Conservation (phyloP, 2,797 vertebrate genomes). For the Pagetopsis macropterus region DNA sequence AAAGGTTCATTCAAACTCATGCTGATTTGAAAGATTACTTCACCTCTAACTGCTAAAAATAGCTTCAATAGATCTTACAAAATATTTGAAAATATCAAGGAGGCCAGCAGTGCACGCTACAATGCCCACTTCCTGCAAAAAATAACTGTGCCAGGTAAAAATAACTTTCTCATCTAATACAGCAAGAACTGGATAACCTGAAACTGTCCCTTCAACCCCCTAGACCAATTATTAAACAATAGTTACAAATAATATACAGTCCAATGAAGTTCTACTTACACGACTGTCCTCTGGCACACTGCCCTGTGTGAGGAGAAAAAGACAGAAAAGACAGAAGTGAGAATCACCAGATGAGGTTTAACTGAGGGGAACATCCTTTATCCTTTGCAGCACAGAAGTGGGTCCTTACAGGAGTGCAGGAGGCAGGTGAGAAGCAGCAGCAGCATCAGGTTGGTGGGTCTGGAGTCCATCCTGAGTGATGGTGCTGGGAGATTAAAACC, state of each 20-base stretch:
- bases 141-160: constrained; percentile 38
- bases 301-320: constrained; percentile 50
- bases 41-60: constrained; percentile 39
- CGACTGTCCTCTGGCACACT: constrained; percentile 44
- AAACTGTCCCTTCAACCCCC: constrained; percentile 38
- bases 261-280: constrained; percentile 63
- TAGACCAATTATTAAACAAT: constrained; percentile 6
- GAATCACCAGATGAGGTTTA: constrained; percentile 25
- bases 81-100: constrained; percentile 30
- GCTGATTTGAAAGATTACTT: constrained; percentile 26
- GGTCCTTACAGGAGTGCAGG: constrained; percentile 68
- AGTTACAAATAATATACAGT: neutral
- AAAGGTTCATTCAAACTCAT: constrained; percentile 17
- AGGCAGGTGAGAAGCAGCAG: constrained; percentile 56
- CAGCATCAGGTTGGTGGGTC: constrained; percentile 53
- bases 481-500: constrained; percentile 18
- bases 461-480: constrained; percentile 67
- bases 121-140: constrained; percentile 22
- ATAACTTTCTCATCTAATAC: constrained; percentile 35
- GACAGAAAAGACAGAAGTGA: constrained; percentile 12
- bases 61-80: constrained; percentile 24
- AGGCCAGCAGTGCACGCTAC: constrained; percentile 34
- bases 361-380: constrained; percentile 8
- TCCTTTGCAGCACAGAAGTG: constrained; percentile 12
- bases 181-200: constrained; percentile 27